Evolutionary conservation across 1,140 invertebrate genomes (phyloP).

Genomic region (Riptortus pedestris): DNA sequence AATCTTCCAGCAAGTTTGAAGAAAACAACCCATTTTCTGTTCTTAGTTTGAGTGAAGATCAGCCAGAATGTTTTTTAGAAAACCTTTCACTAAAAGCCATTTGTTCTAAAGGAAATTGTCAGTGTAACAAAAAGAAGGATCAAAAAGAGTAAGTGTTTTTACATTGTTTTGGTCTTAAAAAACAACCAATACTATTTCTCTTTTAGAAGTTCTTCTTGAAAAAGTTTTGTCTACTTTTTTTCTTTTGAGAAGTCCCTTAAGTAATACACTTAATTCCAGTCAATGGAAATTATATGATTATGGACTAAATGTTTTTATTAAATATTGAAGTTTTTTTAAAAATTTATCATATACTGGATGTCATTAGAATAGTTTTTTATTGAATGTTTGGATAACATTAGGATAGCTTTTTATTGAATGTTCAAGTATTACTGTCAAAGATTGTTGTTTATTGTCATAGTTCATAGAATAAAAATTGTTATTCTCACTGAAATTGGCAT

Average conservation of each 20-base stretch:
- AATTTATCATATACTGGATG: too few relatives aligned
- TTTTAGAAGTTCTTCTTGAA: neutral
- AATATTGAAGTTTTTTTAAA: neutral
- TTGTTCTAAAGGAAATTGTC: slow-evolving; percentile 23
- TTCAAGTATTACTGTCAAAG: too few relatives aligned
- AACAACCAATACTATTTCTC: neutral
- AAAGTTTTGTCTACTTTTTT: neutral
- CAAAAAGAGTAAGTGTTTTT: slow-evolving; percentile 18
- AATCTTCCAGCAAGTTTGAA: neutral
- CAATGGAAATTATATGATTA: neutral
- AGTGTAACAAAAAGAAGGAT: slow-evolving; percentile 23
- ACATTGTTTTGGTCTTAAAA: neutral
- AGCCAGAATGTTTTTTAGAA: slow-evolving; percentile 21
- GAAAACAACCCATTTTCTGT: neutral
- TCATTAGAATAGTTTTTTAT: too few relatives aligned
- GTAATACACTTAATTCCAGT: neutral
- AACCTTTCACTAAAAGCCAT: slow-evolving; percentile 19
- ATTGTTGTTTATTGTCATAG: too few relatives aligned
- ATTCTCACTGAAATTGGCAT: too few relatives aligned
- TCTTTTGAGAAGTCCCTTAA: neutral
- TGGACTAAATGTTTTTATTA: neutral
- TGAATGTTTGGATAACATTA: too few relatives aligned
- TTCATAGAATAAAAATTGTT: too few relatives aligned
- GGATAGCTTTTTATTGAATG: too few relatives aligned
- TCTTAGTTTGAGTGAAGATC: neutral